Evolutionary conservation across 1,140 invertebrate genomes (phyloP).

Genomic region (Dendrolimus punctatus): DNA sequence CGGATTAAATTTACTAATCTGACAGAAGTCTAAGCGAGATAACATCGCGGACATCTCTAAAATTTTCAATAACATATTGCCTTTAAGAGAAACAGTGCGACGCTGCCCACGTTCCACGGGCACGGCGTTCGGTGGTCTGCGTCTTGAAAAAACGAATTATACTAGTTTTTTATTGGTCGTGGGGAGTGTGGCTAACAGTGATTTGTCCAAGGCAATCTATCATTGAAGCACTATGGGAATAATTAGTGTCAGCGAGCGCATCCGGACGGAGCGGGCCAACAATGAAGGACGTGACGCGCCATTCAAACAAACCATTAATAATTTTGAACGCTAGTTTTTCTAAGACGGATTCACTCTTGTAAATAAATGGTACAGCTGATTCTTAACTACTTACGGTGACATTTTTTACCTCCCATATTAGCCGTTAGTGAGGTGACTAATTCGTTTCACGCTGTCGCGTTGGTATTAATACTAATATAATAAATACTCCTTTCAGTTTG

Average conservation of each 20-base stretch:
- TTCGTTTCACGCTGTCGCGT: slow-evolving; percentile 18
- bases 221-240: slow-evolving; percentile 63
- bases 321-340: slow-evolving; percentile 60
- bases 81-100: slow-evolving; percentile 40
- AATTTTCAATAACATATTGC: slow-evolving; percentile 44
- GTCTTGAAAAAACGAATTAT: slow-evolving; percentile 46
- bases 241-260: slow-evolving; percentile 63
- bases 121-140: slow-evolving; percentile 29
- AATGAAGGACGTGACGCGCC: slow-evolving; percentile 53
- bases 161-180: slow-evolving; percentile 56
- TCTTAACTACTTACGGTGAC: slow-evolving; percentile 61
- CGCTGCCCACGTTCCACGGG: slow-evolving; percentile 38
- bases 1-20: slow-evolving; percentile 41
- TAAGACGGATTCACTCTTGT: slow-evolving; percentile 56
- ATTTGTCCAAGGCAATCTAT: slow-evolving; percentile 66
- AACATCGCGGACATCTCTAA: slow-evolving; percentile 29
- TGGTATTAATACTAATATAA: no score
- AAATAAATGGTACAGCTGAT: slow-evolving; percentile 60
- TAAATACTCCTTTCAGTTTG: no score
- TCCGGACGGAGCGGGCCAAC: slow-evolving; percentile 56
- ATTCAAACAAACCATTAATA: slow-evolving; percentile 68
- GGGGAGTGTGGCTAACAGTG: slow-evolving; percentile 46
- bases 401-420: slow-evolving; percentile 34
- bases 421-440: slow-evolving; percentile 25
- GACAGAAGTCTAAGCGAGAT: slow-evolving; percentile 44